Percentiles rank a stretch among this genome's conserved stretches.
Conservation (phyloP, 2,888 invertebrate species). For the Erebia aethiops region DNA sequence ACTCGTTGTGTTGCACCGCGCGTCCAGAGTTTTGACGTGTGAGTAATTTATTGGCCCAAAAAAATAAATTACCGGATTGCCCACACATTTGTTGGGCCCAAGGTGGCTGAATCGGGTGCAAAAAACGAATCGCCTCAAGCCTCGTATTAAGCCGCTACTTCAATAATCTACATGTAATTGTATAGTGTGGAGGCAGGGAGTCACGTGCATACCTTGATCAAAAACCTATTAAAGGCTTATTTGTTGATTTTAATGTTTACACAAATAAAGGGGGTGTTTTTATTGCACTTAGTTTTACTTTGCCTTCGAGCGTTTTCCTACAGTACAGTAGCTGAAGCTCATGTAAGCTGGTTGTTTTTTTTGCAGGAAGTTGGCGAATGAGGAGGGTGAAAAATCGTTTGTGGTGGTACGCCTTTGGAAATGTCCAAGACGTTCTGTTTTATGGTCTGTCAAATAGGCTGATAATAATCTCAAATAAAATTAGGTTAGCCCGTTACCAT, state of each 20-base stretch:
- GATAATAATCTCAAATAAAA: too few relatives aligned
- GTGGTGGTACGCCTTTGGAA: too few relatives aligned
- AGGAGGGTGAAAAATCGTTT: too few relatives aligned
- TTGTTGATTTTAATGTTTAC: conserved; percentile 9
- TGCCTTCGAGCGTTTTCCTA: background rate
- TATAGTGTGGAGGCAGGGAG: background rate
- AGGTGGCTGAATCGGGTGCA: conserved; percentile 80
- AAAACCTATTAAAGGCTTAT: conserved; percentile 4
- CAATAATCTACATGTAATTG: conserved; percentile 14
- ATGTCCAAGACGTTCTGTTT: too few relatives aligned
- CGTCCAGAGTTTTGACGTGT: conserved; percentile 78
- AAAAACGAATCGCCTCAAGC: conserved; percentile 71
- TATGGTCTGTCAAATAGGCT: too few relatives aligned
- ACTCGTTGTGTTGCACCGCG: conserved; percentile 62
- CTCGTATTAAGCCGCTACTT: conserved; percentile 63
- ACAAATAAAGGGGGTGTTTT: conserved; percentile 5
- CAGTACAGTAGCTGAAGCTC: too few relatives aligned
- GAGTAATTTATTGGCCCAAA: conserved; percentile 81
- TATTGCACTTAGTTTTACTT: background rate
- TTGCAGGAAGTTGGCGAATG: too few relatives aligned
- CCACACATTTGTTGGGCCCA: conserved; percentile 77
- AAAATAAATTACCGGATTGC: conserved; percentile 81
- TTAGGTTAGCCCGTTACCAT: too few relatives aligned
- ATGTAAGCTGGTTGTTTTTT: too few relatives aligned
- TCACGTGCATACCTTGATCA: background rate